Conservation (phyloP, 2,888 invertebrate genomes). For the Euplexia lucipara region DNA sequence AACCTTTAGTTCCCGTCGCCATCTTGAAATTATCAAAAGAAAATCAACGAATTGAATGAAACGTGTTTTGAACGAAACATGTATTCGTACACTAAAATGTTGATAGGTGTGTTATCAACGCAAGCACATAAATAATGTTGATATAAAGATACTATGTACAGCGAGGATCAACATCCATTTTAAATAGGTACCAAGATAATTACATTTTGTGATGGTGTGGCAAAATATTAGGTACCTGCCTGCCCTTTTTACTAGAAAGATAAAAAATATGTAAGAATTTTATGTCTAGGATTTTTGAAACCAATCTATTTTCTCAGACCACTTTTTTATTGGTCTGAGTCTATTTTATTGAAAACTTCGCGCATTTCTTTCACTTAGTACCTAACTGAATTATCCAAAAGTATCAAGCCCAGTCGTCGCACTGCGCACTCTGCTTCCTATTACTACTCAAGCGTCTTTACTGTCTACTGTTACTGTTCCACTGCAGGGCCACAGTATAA, state of each 20-base stretch:
- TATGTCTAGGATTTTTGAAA: too few relatives aligned
- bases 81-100: conserved; percentile 61
- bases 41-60: conserved; percentile 18
- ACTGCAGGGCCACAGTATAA: too few relatives aligned
- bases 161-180: conserved; percentile 39
- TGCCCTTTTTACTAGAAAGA: neutral
- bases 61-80: conserved; percentile 65
- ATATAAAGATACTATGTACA: conserved; percentile 41
- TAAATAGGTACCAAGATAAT: conserved; percentile 40
- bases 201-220: neutral
- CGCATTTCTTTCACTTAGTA: too few relatives aligned
- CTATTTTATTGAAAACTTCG: too few relatives aligned
- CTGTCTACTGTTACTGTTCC: too few relatives aligned
- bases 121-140: conserved; percentile 41
- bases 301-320: too few relatives aligned
- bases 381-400: too few relatives aligned
- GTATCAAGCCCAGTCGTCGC: too few relatives aligned
- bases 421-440: too few relatives aligned
- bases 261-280: too few relatives aligned
- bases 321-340: too few relatives aligned
- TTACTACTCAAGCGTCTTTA: too few relatives aligned
- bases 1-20: conserved; percentile 71
- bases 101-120: conserved; percentile 63
- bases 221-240: conserved; percentile 1
- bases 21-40: conserved; percentile 50